Evolutionary conservation across 1,140 invertebrate genomes (phyloP).

Genomic region (Nasonia vitripennis): DNA sequence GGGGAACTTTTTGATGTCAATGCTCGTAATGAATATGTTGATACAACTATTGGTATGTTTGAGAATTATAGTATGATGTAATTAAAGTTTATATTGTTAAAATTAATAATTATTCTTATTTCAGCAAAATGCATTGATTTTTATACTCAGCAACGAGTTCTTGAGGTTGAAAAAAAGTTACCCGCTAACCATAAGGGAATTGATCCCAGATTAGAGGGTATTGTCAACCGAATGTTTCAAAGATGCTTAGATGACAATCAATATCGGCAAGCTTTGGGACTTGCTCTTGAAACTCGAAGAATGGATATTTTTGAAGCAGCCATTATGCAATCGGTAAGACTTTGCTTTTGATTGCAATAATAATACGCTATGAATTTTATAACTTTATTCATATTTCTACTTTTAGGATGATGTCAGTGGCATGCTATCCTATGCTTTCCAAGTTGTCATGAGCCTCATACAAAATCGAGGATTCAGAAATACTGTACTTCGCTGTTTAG

Average conservation of each 20-base stretch:
- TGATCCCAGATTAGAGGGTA: constrained; percentile 92
- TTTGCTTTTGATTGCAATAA: neutral
- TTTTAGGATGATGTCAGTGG: constrained; percentile 87
- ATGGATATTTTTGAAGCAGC: constrained; percentile 97
- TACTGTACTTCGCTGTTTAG: constrained; percentile 90
- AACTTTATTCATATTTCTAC: constrained; percentile 32
- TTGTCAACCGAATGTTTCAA: constrained; percentile 98
- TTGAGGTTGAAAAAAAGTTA: constrained; percentile 78
- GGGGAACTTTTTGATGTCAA: constrained; percentile 96
- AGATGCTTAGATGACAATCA: constrained; percentile 95
- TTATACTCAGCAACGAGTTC: constrained; percentile 91
- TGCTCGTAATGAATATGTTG: constrained; percentile 94
- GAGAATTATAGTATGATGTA: constrained; percentile 14
- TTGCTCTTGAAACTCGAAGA: constrained; percentile 94
- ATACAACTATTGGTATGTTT: constrained; percentile 89
- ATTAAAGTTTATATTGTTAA: constrained; percentile 32
- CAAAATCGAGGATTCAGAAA: constrained; percentile 95
- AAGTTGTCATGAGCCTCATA: constrained; percentile 96
- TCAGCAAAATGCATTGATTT: constrained; percentile 95
- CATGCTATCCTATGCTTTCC: constrained; percentile 96
- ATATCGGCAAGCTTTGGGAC: constrained; percentile 93
- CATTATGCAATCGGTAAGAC: constrained; percentile 88
- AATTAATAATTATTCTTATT: constrained; percentile 45
- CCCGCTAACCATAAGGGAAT: constrained; percentile 82
- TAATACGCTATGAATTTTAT: neutral